A percentile compares a stretch with the other conserved stretches of the same genome.
phyloP scores from a whole-genome alignment of 2,888 invertebrate species.

The Lydus trimaculatus region DNA sequence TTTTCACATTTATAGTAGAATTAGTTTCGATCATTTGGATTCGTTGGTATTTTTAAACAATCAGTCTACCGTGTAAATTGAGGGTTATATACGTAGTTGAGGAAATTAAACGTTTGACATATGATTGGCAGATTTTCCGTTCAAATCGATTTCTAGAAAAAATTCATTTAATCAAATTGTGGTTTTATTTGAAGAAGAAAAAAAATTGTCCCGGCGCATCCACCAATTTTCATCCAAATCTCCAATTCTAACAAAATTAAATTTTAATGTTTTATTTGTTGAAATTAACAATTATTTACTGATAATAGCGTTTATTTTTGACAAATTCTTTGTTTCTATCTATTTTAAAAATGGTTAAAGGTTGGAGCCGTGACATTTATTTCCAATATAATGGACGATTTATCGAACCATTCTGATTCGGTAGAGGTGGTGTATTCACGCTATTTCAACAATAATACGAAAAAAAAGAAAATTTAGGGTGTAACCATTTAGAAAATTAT shows the following conservation, averaged over 20 bases:
- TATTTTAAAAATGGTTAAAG: slow-evolving; percentile 12
- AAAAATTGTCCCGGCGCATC: background rate
- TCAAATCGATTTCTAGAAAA: too few relatives aligned
- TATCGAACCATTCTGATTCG: slow-evolving; percentile 17
- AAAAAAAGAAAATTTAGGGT: background rate
- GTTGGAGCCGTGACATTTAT: slow-evolving; percentile 27
- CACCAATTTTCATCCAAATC: background rate
- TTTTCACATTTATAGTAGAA: too few relatives aligned
- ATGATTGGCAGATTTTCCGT: too few relatives aligned
- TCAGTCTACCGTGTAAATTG: too few relatives aligned
- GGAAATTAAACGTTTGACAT: too few relatives aligned
- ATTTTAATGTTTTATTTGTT: too few relatives aligned
- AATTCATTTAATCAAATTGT: too few relatives aligned
- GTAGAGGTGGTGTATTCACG: background rate
- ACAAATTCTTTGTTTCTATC: background rate
- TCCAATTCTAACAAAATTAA: too few relatives aligned
- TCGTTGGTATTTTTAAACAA: too few relatives aligned
- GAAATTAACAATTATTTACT: background rate
- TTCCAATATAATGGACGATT: slow-evolving; percentile 18
- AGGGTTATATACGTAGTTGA: too few relatives aligned
- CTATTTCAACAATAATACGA: background rate
- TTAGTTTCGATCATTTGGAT: too few relatives aligned
- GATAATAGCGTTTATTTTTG: background rate
- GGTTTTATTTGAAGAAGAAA: too few relatives aligned
- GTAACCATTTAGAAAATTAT: background rate